These are phyloP conservation scores for Melanaphis sacchari DNA, from an alignment of 1,140 invertebrate species.

Conservation along the genomic window DNA sequence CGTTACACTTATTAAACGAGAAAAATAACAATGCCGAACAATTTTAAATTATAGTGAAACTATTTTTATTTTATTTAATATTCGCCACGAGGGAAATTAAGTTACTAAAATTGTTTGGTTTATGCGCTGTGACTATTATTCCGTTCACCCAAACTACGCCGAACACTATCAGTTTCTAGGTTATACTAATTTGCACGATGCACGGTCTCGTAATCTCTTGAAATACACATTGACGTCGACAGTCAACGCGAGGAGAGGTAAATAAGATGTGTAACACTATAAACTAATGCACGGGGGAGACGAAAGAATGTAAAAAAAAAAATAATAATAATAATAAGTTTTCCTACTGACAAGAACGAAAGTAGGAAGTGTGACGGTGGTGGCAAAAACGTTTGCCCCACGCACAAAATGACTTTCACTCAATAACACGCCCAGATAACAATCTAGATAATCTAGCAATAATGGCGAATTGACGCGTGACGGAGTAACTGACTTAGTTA, in stretches of 20 bases:
- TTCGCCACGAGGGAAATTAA: slow-evolving; percentile 42
- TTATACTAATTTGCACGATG: too few species aligned
- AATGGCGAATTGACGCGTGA: background rate
- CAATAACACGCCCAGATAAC: background rate
- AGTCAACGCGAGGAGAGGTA: background rate
- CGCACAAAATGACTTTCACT: background rate
- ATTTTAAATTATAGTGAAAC: slow-evolving; percentile 24
- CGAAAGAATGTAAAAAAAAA: background rate
- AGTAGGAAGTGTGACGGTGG: background rate
- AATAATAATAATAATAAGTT: background rate
- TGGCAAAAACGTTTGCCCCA: background rate
- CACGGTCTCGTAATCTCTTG: background rate
- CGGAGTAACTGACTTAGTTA: background rate
- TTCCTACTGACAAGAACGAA: background rate
- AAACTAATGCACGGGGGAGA: background rate
- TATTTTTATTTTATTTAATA: background rate
- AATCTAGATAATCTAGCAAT: background rate
- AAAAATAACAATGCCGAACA: background rate
- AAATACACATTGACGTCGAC: background rate
- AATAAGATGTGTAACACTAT: background rate
- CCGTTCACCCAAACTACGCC: too few species aligned
- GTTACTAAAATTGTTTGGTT: slow-evolving; percentile 43
- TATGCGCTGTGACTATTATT: slow-evolving; percentile 33
- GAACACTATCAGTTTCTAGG: background rate
- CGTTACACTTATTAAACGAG: background rate